A percentile compares a stretch with the other conserved stretches of the same genome.
Conservation (phyloP, 2,113 vertebrate genomes). For the Balaeniceps rex region DNA sequence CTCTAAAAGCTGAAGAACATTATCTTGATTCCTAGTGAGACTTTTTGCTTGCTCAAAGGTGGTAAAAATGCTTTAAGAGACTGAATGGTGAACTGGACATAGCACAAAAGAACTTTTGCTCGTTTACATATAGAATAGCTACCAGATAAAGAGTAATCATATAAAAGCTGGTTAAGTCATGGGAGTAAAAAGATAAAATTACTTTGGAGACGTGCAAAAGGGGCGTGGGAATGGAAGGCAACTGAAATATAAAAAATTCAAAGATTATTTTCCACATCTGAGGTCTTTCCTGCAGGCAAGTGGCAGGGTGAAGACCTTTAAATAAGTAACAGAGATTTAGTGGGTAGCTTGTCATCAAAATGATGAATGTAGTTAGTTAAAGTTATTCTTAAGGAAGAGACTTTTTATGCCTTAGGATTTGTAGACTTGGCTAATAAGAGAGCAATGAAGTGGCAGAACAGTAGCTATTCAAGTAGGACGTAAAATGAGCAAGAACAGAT, state of each 20-base stretch:
- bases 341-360: not conserved
- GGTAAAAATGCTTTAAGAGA: not conserved
- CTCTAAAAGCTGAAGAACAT: not conserved
- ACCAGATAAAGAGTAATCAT: not conserved
- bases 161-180: not conserved
- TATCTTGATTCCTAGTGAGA: not conserved
- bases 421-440: not conserved
- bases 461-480: not conserved
- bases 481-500: slow-evolving; percentile 5
- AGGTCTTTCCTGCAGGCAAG: not conserved
- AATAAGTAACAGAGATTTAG: slow-evolving; percentile 20
- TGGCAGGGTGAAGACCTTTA: slow-evolving; percentile 4
- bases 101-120: not conserved
- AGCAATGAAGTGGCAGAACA: not conserved
- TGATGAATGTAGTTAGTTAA: slow-evolving; percentile 19
- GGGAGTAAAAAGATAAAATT: not conserved
- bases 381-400: slow-evolving; percentile 27
- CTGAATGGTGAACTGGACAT: not conserved
- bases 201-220: not conserved
- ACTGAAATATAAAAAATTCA: not conserved
- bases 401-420: not conserved
- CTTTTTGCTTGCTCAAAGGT: not conserved
- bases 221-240: not conserved
- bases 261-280: not conserved
- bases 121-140: not conserved